A percentile compares a stretch with the other conserved stretches of the same genome.
Conservation (phyloP, 2,797 vertebrate genomes). For the Bradypodion ventrale region DNA sequence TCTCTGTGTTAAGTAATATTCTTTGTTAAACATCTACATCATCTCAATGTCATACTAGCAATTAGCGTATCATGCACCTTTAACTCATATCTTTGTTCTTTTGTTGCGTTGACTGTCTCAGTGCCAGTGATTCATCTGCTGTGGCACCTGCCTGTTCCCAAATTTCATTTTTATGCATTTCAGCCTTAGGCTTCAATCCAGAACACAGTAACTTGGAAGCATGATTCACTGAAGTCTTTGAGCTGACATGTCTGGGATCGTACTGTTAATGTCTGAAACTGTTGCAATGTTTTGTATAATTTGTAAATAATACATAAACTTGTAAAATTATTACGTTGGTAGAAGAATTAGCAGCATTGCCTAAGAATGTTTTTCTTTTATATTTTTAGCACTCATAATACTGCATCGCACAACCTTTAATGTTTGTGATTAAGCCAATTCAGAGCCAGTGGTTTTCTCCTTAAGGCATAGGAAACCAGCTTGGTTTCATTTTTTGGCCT, state of each 20-base stretch:
- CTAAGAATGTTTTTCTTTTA: background rate
- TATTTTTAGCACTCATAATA: background rate
- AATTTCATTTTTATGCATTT: background rate
- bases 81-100: background rate
- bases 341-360: background rate
- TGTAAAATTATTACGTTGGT: background rate
- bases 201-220: background rate
- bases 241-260: background rate
- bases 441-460: accelerated
- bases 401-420: background rate
- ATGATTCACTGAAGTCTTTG: background rate
- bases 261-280: background rate
- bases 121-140: background rate
- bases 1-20: background rate
- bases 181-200: background rate
- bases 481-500: background rate
- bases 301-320: no score
- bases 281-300: background rate
- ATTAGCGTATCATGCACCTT: no score
- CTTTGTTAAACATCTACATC: background rate
- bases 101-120: background rate
- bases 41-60: background rate
- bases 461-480: background rate
- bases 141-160: background rate
- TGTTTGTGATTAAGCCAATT: background rate